Base-by-base conservation (phyloP, 2,797 vertebrate species). In the Enteromius treurensis region DNA sequence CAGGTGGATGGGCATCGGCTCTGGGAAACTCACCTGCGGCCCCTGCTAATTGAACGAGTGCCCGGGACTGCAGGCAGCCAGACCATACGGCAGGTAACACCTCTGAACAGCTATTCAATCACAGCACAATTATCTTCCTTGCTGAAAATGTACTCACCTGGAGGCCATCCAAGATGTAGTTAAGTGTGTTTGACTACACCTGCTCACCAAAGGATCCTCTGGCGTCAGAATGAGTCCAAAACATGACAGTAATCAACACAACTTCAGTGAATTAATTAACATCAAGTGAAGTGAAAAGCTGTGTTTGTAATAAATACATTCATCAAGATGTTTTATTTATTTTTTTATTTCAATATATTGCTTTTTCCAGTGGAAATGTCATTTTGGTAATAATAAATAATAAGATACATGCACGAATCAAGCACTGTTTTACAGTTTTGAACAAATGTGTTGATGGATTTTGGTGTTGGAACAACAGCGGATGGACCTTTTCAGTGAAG, bases 1-100 rank as follows among this genome's bases (percentile, higher is more conserved):
- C 95, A 93, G 86, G 93, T 97, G 75, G 93, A 96, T 0, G 90
- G 92, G 0, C 78, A 89, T 21, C 95, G 96, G 10, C 92, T 98
- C 32, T 96, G 96, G 96, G 92, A 93, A 82, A 91, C 91, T 58
- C 92, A 95, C 80, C 90, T 98, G 90, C 92, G 91, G 45, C 95
- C 96, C 9, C 93, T 98, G 84, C 91, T 98, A 10, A 92, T 95
- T 21, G 94, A 97, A 82, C 90, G 97, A 80, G 93, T 95, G 3
- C 95, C 97, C 0, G 97, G 96, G 47, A 96, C 95, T 0, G 87
- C 89, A 0, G 97, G 96, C 17, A 97, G 93, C 90, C 79, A 90
- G 37, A 87, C 87, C 0, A 95, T 96, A 23, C 94, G 95, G 85
- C 93, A 96, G 96, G 97, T 98, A 89, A 90, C 90, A 82, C 34